Conservation (phyloP, 2,113 vertebrate genomes). For the Eurypyga helias region DNA sequence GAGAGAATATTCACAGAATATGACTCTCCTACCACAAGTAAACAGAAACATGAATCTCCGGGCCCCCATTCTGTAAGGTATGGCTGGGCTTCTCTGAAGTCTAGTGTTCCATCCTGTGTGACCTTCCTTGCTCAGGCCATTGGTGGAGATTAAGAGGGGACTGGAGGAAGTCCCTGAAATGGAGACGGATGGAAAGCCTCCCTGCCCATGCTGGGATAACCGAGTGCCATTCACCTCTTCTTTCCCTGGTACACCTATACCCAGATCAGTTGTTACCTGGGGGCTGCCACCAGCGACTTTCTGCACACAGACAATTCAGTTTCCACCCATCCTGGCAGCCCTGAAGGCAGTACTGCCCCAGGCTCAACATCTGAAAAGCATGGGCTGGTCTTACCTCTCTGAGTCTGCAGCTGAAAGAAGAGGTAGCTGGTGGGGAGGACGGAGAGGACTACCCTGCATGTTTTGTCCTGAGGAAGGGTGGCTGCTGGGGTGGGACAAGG, state of each 20-base stretch:
- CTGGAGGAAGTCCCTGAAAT: neutral
- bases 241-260: neutral
- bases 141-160: neutral
- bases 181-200: neutral
- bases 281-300: neutral
- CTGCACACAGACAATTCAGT: neutral
- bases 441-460: constrained; percentile 75
- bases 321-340: constrained; percentile 29
- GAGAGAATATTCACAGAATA: constrained; percentile 32
- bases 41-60: neutral
- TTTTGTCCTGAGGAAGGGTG: constrained; percentile 76
- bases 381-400: constrained; percentile 77
- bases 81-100: neutral
- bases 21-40: constrained; percentile 11
- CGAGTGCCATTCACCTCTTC: neutral
- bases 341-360: neutral
- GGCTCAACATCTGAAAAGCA: neutral
- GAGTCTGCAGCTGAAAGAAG: constrained; percentile 71
- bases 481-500: constrained; percentile 73
- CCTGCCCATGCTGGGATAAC: neutral
- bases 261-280: neutral
- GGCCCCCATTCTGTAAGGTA: neutral
- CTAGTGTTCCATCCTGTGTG: neutral
- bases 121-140: neutral
- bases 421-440: constrained; percentile 73